Base-by-base conservation (phyloP, 2,888 invertebrate species). In the Acronicta leporina region DNA sequence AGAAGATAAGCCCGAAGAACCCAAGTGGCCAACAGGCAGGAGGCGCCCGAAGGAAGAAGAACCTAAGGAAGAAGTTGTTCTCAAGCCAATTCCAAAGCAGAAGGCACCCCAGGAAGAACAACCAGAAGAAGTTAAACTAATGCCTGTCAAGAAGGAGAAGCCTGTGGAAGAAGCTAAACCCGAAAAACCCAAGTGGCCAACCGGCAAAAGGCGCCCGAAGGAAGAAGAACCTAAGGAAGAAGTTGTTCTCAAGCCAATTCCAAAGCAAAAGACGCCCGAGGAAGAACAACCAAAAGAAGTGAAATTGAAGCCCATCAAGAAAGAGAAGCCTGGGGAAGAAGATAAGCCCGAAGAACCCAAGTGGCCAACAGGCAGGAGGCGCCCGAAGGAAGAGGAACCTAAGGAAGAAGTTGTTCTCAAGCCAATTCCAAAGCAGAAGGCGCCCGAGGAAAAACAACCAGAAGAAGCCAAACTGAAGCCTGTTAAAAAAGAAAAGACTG, bases 381-480 rank as follows among this genome's bases (percentile, higher is more conserved):
- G 81, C 56, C 84, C 84, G 1, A 81, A 84, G 52, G 86, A 90
- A 68, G 88, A 90, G 64, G 84, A 84, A 63, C 73, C 81, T 44
- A 77, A 82, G 20, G 62, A 62, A 50, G 73, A 75, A 79, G 46
- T 71, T 40, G 60, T 68, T 47, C 58, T 75, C 40, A 77, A 68
- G 50, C 63, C 57, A 63, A 61, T 72, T 82, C 73, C 79, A 14
- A 80, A 75, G 62, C 61, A 65, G 95, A 14, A 89, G 95, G 0
- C 95, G 94, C 91, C 94, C 89, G 48, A 95, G 88, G 89, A 95
- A 92, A 66, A 92, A 90, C 92, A 93, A 73, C 84, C 90, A 14
- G 88, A 92, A 73, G 90, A 93, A 73, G 85, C 92, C 0, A 75
- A 79, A 6, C 75, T 94, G 0, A 95, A 95, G 68, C 92, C 75